Evolutionary conservation across 2,797 vertebrate genomes (phyloP).

Genomic region (Pagetopsis macropterus): DNA sequence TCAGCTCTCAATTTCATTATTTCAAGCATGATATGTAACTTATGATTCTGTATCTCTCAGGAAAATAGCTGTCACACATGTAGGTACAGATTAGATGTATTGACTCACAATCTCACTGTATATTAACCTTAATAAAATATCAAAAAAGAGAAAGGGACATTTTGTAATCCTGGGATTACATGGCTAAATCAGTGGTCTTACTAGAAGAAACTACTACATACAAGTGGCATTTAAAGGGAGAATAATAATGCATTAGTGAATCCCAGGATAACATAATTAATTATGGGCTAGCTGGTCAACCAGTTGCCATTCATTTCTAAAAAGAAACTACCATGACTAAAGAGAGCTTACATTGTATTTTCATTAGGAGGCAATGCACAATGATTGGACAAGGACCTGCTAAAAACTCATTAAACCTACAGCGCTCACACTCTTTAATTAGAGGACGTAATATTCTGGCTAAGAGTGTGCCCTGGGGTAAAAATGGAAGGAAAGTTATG

Average conservation of each 20-base stretch:
- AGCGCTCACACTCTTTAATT: conserved; percentile 18
- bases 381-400: conserved; percentile 28
- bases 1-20: conserved; percentile 15
- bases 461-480: conserved; percentile 12
- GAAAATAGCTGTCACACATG: conserved; percentile 8
- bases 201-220: not conserved
- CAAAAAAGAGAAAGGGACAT: not conserved
- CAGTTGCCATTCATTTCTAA: conserved; percentile 30
- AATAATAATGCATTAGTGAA: conserved; percentile 33
- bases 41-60: not conserved
- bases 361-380: conserved; percentile 41
- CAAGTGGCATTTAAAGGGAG: conserved; percentile 12
- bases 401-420: conserved; percentile 37
- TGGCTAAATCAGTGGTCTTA: not conserved
- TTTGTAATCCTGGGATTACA: conserved; percentile 17
- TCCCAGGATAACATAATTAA: conserved; percentile 28
- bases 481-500: conserved; percentile 19
- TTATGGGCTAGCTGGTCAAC: conserved; percentile 14
- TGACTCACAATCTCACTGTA: not conserved
- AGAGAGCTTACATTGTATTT: conserved; percentile 37
- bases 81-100: conserved; percentile 17
- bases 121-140: not conserved
- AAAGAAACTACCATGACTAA: conserved; percentile 49
- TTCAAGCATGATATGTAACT: conserved; percentile 20
- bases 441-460: conserved; percentile 26